Evolutionary conservation across 2,888 invertebrate genomes (phyloP), one percentile per base, ranked within the genome.

Genomic region (Ichneumoninae sp.): DNA sequence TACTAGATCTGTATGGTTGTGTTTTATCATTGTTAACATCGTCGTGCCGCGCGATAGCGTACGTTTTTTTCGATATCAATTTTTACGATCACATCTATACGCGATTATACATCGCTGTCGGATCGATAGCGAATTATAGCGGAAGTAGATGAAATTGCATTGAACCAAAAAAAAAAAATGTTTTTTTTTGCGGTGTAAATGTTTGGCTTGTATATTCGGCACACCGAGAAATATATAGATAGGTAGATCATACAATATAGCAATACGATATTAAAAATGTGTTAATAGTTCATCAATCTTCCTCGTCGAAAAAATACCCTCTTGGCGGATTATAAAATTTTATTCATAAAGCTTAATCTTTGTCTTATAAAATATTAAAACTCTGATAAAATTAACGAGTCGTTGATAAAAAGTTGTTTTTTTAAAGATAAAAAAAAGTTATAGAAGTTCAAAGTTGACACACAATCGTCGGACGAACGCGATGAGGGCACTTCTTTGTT

Each of bases 191-290:
- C 26, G 75, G 84, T 66, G 33, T 77, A 87, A 86, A 90, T 88
- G 84, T 89, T 90, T 90, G 89, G 89, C 88, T 92, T 91, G 91
- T 92, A 92, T 91, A 92, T 92, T 92, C 89, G 88, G 87, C 90
- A 89, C 87, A 87, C 85, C 85, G 86, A 88, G 89, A 90, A 90
- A 90, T 90, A 89, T 87, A 90, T 90, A 87, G 86, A 80, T 79
- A 86, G 82, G 86, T 66, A 50, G 65, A 50, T 60, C 19, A 68
- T 76, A 60, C 26, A 69, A 57, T 78, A 65, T 70, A 75, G 16
- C 33, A 62, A 62, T 62, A 33, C 30, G 30, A 62, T 30, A 62
- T 62, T 33, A 33, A 62, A 62, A 62, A 13, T 33, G 62, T 62
- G 33, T 62, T 16, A 30, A 62, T 62, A 6, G 3, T 47, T 47